Evolutionary conservation across 2,888 invertebrate genomes (phyloP), one percentile per base, ranked within the genome.

Genomic region (Dynastes grantii): DNA sequence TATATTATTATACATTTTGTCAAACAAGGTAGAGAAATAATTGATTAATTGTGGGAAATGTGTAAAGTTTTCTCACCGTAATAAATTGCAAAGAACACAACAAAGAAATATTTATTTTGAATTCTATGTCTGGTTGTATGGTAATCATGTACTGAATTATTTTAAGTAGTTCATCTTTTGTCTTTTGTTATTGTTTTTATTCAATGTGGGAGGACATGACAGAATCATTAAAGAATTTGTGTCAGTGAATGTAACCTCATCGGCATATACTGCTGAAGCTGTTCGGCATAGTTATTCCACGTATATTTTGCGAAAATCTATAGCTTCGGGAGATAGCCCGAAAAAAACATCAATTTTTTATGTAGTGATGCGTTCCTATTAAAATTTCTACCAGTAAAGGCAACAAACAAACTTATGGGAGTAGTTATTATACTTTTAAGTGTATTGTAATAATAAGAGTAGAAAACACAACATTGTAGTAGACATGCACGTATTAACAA

Each of bases 201-300:
- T 22, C 29, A 49, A 61, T 40, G 76, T 76, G 40, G 76, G 76
- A 29, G 76, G 58, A 49, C 22, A 76, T 76, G 76, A 76, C 63
- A 40, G 45, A 27, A 76, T 76, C 37, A 22, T 29, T 27, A 16
- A 76, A 63, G 61, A 37, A 76, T 76, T 76, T 76, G 63, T 63
- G 76, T 49, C 76, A 63, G 76, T 76, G 76, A 76, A 76, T 76
- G 76, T 76, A 63, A 29, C 11, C 5, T 22, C 32, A 32, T 32
- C 29, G 27, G 63, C 32, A 32, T 11, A 13, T 63, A 63, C 27
- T n/a, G 27, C 4, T 37, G 29, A 32, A 63, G 2, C 2, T 29
- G n/a, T 32, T 32, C 0, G 63, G 32, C 63, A 27, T 61, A 53
- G 53, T 8, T 53, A 3, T 53, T 53, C 11, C n/a, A 55, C 22